A percentile compares a stretch with the other conserved stretches of the same genome.
phyloP scores from a whole-genome alignment of 2,113 vertebrate genomes.

The Cyprinus carpio region DNA sequence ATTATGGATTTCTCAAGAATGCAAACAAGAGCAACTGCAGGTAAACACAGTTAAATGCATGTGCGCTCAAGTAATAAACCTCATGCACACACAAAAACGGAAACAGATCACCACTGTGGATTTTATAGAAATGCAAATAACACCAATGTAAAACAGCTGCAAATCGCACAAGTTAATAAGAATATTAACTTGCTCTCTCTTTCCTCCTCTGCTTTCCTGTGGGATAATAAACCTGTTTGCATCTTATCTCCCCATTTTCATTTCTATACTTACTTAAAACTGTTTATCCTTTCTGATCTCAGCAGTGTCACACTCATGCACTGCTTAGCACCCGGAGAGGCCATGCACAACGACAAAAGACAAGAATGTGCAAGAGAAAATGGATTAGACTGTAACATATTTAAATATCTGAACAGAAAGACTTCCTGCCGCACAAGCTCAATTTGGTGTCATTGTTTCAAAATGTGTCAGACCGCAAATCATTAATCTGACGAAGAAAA shows the following conservation, averaged over 20 bases:
- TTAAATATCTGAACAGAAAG: not conserved
- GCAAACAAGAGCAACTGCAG: conserved; percentile 23
- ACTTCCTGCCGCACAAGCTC: not conserved
- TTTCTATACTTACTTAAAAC: not conserved
- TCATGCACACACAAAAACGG: not conserved
- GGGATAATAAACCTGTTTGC: conserved; percentile 28
- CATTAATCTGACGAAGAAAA: not conserved
- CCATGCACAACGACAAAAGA: not conserved
- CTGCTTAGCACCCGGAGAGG: not conserved
- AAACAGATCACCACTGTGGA: conserved; percentile 34
- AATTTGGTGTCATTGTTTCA: not conserved
- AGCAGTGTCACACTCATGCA: not conserved
- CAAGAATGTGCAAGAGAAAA: not conserved
- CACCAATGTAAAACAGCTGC: not conserved
- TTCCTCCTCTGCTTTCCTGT: not conserved
- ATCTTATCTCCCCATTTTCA: conserved; percentile 16
- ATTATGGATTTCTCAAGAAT: conserved; percentile 3
- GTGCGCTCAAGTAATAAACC: not conserved
- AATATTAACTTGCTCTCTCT: conserved; percentile 7
- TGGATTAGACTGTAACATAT: not conserved
- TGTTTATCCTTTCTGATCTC: conserved; percentile 15
- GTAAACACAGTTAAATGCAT: not conserved
- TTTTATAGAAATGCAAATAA: conserved; percentile 17
- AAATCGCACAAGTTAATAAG: conserved; percentile 19
- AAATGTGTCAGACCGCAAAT: not conserved